phyloP scores from a whole-genome alignment of 2,113 vertebrate species.

The Crotalus horridus region DNA sequence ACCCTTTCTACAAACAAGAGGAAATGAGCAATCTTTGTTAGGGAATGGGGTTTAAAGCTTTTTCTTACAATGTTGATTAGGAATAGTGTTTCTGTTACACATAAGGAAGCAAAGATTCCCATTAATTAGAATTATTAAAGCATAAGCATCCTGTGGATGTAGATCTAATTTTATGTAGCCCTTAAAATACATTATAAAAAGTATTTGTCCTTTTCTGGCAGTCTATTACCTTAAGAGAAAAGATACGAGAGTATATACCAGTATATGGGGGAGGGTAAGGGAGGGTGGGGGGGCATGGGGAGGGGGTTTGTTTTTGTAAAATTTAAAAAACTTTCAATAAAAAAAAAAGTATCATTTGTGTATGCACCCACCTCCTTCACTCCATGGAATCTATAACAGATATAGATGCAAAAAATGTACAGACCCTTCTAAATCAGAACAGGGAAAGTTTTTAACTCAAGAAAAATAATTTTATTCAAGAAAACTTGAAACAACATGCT shows the following conservation, averaged over 20 bases:
- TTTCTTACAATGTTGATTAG: not conserved
- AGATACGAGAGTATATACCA: not conserved
- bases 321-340: no score
- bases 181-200: not conserved
- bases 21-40: not conserved
- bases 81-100: not conserved
- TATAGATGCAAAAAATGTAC: not conserved
- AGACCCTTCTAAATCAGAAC: not conserved
- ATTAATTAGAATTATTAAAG: not conserved
- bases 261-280: no score
- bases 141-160: not conserved
- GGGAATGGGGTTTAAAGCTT: not conserved
- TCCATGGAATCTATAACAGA: not conserved
- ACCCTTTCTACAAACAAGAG: not conserved
- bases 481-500: not conserved
- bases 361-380: not conserved
- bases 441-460: not conserved
- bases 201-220: not conserved
- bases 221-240: not conserved
- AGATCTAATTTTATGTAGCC: not conserved
- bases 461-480: not conserved
- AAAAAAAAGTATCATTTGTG: not conserved
- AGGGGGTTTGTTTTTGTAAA: no score
- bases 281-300: no score
- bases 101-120: not conserved